These are phyloP conservation scores for Nautilus pompilius DNA, from an alignment of 1,140 invertebrate species.

Conservation along the genomic window DNA sequence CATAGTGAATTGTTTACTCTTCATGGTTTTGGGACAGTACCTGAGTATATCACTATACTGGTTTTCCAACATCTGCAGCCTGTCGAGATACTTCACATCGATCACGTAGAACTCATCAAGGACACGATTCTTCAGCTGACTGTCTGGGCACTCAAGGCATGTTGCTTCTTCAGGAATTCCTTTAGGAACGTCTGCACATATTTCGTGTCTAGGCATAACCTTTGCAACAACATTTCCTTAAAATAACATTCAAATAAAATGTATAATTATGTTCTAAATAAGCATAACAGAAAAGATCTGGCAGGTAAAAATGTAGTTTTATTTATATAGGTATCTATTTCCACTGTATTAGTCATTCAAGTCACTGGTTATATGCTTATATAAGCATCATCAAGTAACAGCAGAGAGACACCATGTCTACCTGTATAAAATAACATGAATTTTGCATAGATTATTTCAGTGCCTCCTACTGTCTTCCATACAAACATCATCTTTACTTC, in stretches of 20 bases:
- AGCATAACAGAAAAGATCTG: background rate
- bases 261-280: no score
- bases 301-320: background rate
- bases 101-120: conserved; percentile 49
- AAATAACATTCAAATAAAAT: conserved; percentile 12
- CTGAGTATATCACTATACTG: conserved; percentile 32
- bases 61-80: conserved; percentile 33
- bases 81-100: conserved; percentile 45
- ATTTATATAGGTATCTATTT: background rate
- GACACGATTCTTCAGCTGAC: conserved; percentile 41
- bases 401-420: no score
- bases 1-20: no score
- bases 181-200: conserved; percentile 20
- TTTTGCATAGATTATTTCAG: no score
- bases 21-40: no score
- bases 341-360: no score
- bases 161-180: conserved; percentile 52
- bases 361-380: no score
- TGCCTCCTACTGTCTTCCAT: no score
- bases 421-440: no score
- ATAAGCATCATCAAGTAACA: no score
- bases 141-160: conserved; percentile 46
- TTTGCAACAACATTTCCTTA: conserved; percentile 23
- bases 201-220: conserved; percentile 8
- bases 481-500: no score